Percentiles rank a stretch among this genome's conserved stretches.
These are phyloP conservation scores for Ceratosolen fusciceps DNA, from an alignment of 1,140 invertebrate genomes.

Conservation along the genomic window DNA sequence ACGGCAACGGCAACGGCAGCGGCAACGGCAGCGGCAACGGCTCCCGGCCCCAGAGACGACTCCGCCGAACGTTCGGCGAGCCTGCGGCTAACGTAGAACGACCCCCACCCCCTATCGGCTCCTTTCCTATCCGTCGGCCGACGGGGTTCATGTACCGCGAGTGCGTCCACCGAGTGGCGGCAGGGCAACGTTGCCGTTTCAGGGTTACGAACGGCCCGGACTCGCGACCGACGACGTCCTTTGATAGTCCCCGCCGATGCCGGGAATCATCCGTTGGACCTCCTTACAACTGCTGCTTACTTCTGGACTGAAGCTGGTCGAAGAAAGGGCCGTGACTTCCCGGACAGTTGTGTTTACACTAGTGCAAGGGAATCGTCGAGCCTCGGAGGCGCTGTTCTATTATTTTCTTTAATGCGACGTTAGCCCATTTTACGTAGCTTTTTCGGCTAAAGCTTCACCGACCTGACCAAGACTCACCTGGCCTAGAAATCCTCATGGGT, in stretches of 20 bases:
- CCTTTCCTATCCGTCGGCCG: background rate
- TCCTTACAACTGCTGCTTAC: background rate
- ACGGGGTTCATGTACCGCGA: background rate
- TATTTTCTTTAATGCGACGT: too few relatives aligned
- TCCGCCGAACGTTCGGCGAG: too few relatives aligned
- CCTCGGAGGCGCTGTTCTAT: too few relatives aligned
- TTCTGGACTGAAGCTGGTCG: background rate
- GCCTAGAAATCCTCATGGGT: too few relatives aligned
- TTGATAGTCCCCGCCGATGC: background rate
- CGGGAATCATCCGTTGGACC: background rate
- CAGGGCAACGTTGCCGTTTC: constrained; percentile 34
- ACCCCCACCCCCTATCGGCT: background rate
- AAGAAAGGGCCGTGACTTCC: too few relatives aligned
- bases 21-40: background rate
- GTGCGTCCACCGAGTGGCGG: background rate
- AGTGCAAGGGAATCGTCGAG: too few relatives aligned
- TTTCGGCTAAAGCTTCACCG: too few relatives aligned
- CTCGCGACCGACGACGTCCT: background rate
- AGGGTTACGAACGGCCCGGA: background rate
- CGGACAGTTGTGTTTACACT: too few relatives aligned
- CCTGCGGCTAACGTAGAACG: background rate
- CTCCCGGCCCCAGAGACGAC: too few relatives aligned
- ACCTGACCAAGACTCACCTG: too few relatives aligned
- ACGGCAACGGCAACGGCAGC: background rate
- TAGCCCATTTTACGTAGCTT: too few relatives aligned